A percentile compares a stretch with the other conserved stretches of the same genome.
Evolutionary conservation across 1,140 invertebrate genomes (phyloP).

Genomic region (Drosophila ironensis): DNA sequence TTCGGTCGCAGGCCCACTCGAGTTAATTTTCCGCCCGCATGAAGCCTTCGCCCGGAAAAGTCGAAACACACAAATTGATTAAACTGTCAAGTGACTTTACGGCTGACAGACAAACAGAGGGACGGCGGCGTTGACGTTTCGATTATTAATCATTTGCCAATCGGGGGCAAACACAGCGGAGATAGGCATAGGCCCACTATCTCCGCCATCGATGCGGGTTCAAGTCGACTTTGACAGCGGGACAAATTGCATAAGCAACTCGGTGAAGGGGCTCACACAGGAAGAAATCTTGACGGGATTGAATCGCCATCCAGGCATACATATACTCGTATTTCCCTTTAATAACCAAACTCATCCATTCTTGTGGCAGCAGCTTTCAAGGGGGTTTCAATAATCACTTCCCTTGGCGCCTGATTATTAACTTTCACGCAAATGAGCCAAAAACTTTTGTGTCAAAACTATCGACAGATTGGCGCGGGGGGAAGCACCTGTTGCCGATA

Average conservation of each 20-base stretch:
- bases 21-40: conserved; percentile 37
- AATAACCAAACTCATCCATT: neutral
- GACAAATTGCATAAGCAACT: conserved; percentile 50
- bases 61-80: conserved; percentile 66
- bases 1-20: conserved; percentile 14
- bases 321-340: too few relatives aligned
- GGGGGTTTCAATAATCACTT: neutral
- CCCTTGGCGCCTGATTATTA: conserved; percentile 3
- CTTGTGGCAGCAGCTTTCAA: neutral
- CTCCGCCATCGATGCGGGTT: conserved; percentile 58
- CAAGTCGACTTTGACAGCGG: conserved; percentile 44
- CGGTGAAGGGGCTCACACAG: conserved; percentile 1
- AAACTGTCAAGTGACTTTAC: conserved; percentile 78
- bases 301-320: too few relatives aligned
- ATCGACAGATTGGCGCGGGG: conserved; percentile 43
- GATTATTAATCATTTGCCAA: conserved; percentile 73
- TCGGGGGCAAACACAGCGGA: neutral
- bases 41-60: conserved; percentile 24
- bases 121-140: conserved; percentile 62
- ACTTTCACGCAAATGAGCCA: conserved; percentile 70
- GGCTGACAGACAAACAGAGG: conserved; percentile 55
- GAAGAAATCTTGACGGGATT: too few relatives aligned
- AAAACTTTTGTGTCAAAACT: conserved; percentile 66
- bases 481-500: conserved; percentile 52
- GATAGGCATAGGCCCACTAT: conserved; percentile 24